Evolutionary conservation across 1,140 invertebrate genomes (phyloP), one percentile per base, ranked within the genome.

Genomic region (Caenorhabditis briggsae): DNA sequence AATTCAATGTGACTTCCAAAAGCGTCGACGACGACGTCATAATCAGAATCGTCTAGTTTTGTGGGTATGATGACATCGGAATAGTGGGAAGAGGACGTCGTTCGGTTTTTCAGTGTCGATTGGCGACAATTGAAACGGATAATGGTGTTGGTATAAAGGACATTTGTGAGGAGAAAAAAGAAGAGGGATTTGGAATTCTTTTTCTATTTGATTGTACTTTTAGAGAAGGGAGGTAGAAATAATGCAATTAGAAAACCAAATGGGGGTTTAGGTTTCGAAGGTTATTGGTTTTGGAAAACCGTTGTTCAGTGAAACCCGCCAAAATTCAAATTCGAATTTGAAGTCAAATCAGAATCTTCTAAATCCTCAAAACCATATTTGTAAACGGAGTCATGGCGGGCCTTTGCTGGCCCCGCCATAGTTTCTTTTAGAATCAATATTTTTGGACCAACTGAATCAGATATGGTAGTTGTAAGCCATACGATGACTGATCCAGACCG

Each of bases 91-190:
- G 18, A 18, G n/a, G 46, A 78, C 70, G 70, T 41, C 70, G 70
- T 70, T 70, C 70, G 70, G 70, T 78, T 50, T 78, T 78, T 23
- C 16, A 33, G 11, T 53, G 50, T 53, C 50, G 46, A 5, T 14
- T 78, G 70, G 46, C 12, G 70, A 78, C 46, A 78, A 53, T 78
- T 78, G 70, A 78, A 78, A 78, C 43, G 70, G 46, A 78, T 48
- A 78, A 78, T 41, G 46, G 46, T 50, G 70, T 78, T 48, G 59
- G 50, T 25, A 9, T 25, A 58, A 64, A 64, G 59, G 59, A 33
- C 59, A 64, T 64, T 64, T 33, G 11, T 2, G 20, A 46, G 41
- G 16, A 6, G 18, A 14, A 65, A 18, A 23, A 70, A 3, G n/a
- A 20, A 16, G 20, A 58, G 50, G n/a, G 56, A n/a, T 58, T 58